Conservation (phyloP, 2,888 invertebrate species). For the Sminthurinus aureus region DNA sequence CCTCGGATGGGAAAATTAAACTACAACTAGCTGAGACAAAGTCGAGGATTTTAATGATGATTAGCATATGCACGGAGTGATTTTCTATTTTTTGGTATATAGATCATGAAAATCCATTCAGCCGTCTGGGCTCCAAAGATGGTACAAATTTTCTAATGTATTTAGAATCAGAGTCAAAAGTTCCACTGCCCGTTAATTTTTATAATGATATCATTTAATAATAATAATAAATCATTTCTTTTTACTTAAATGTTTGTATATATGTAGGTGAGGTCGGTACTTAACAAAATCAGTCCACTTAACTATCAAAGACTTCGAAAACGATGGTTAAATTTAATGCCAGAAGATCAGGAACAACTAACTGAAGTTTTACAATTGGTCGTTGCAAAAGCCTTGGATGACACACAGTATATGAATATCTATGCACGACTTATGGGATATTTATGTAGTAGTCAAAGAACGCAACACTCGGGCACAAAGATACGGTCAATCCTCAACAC, state of each 20-base stretch:
- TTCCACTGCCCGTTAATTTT: no score
- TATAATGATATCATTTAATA: no score
- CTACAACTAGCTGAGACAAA: no score
- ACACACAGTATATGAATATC: slow-evolving; percentile 57
- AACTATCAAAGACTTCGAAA: slow-evolving; percentile 55
- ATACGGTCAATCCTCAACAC: slow-evolving; percentile 53
- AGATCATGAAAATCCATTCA: no score
- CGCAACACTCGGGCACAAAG: slow-evolving; percentile 41
- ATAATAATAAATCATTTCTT: slow-evolving; percentile 15
- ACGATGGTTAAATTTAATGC: slow-evolving; percentile 55
- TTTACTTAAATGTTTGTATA: not conserved
- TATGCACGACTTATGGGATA: slow-evolving; percentile 57
- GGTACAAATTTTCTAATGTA: no score
- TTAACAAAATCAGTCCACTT: slow-evolving; percentile 58
- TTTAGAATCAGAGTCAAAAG: no score
- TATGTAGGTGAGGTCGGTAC: slow-evolving; percentile 58
- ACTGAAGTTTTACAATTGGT: slow-evolving; percentile 55
- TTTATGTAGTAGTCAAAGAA: slow-evolving; percentile 45
- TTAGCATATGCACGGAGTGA: no score
- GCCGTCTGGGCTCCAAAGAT: no score
- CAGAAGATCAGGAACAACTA: slow-evolving; percentile 45
- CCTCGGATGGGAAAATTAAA: no score
- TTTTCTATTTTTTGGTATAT: no score
- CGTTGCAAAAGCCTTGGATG: slow-evolving; percentile 55
- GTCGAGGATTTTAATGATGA: no score